Evolutionary conservation across 2,113 vertebrate species (phyloP).

Genomic region (Corvus hawaiiensis): DNA sequence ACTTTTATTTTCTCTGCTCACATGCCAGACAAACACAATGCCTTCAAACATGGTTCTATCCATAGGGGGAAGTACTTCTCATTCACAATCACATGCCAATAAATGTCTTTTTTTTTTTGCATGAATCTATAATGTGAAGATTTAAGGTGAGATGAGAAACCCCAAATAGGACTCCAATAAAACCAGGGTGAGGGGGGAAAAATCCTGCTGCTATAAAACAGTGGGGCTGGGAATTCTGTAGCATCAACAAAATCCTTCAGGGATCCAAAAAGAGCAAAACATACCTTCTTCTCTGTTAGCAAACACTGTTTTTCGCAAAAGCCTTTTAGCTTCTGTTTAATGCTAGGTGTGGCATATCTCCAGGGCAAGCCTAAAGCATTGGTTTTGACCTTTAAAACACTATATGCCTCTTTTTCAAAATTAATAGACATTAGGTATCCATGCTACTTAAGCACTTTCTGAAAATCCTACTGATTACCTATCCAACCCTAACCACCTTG

Average conservation of each 20-base stretch:
- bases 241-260: background rate
- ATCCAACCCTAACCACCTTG: background rate
- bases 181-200: fast-evolving
- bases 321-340: background rate
- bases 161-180: background rate
- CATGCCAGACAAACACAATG: background rate
- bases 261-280: background rate
- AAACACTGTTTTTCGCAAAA: background rate
- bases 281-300: background rate
- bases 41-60: background rate
- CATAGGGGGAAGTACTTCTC: background rate
- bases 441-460: background rate
- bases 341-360: background rate
- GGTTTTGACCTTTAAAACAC: conserved; percentile 6
- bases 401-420: background rate
- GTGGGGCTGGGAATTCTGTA: background rate
- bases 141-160: background rate
- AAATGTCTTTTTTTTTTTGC: background rate
- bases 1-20: background rate
- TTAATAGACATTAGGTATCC: background rate
- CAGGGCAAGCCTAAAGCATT: background rate
- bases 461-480: background rate
- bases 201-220: background rate
- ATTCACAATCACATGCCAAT: background rate
- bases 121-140: background rate